Conservation (phyloP, 2,888 invertebrate genomes). For the Orthonevra nobilis region DNA sequence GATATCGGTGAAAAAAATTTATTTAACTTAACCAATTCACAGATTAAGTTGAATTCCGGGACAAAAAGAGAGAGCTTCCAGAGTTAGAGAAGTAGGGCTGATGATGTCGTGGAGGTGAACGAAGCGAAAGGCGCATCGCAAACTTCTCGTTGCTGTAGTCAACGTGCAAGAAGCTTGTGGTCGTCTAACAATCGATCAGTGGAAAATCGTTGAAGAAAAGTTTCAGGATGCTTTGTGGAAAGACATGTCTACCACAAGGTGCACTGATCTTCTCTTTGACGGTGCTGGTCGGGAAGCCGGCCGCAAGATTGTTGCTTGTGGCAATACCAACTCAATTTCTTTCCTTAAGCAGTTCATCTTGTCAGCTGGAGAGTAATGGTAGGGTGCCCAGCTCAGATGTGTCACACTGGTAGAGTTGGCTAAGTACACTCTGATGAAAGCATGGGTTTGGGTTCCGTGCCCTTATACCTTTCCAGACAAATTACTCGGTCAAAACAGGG, state of each 20-base stretch:
- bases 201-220: background rate
- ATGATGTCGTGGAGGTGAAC: too few species aligned
- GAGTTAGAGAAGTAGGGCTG: too few species aligned
- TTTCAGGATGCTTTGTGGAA: conserved; percentile 5
- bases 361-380: background rate
- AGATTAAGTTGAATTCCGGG: too few species aligned
- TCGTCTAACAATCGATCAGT: too few species aligned
- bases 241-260: background rate
- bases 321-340: too few species aligned
- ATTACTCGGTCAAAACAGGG: too few species aligned
- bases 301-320: background rate
- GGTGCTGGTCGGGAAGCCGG: background rate
- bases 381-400: background rate
- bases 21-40: too few species aligned
- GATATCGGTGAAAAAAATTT: too few species aligned
- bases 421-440: background rate
- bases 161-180: too few species aligned
- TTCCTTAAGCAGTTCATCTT: background rate
- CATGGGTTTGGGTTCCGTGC: background rate
- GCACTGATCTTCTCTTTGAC: background rate
- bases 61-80: too few species aligned
- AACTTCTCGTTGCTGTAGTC: too few species aligned
- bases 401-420: background rate
- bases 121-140: too few species aligned
- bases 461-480: background rate